A percentile compares a stretch with the other conserved stretches of the same genome.
Conservation (phyloP, 2,888 invertebrate genomes). For the Periphyllus acericola region DNA sequence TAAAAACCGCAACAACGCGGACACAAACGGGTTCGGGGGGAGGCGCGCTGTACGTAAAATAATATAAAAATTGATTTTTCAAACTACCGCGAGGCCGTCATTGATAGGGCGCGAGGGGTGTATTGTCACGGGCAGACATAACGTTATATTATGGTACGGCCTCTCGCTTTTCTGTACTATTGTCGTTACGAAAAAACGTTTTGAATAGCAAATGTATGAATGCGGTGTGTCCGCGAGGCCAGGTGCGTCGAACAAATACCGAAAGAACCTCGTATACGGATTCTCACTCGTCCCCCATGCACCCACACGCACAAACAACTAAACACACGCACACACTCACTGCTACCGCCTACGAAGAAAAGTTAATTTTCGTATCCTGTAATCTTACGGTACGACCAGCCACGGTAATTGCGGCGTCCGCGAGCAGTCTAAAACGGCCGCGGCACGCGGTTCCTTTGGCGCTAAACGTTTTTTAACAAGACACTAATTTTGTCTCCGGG, state of each 20-base stretch:
- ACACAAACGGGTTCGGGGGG: not conserved
- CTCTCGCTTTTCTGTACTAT: slow-evolving; percentile 21
- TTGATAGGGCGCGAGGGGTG: slow-evolving; percentile 16
- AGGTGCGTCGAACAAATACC: slow-evolving; percentile 22
- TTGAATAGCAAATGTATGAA: slow-evolving; percentile 16
- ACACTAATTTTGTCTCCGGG: slow-evolving; percentile 9
- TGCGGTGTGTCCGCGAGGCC: not conserved
- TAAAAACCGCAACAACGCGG: slow-evolving; percentile 31
- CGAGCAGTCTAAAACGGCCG: not conserved
- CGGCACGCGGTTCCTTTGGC: not conserved
- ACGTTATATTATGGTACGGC: slow-evolving; percentile 43
- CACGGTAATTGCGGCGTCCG: slow-evolving; percentile 1
- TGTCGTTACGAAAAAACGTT: slow-evolving; percentile 28
- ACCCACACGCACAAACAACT: not conserved
- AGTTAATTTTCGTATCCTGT: slow-evolving; percentile 12
- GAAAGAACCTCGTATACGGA: not conserved
- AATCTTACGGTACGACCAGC: not conserved
- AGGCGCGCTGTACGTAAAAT: slow-evolving; percentile 29
- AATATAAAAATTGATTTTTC: slow-evolving; percentile 57
- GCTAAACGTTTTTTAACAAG: slow-evolving; percentile 60
- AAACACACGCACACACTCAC: not conserved
- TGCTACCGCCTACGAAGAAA: not conserved
- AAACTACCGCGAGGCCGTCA: slow-evolving; percentile 25
- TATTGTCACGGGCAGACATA: slow-evolving; percentile 47
- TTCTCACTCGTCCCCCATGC: not conserved